Evolutionary conservation across 2,888 invertebrate genomes (phyloP).

Genomic region (Ischnus inquisitorius): DNA sequence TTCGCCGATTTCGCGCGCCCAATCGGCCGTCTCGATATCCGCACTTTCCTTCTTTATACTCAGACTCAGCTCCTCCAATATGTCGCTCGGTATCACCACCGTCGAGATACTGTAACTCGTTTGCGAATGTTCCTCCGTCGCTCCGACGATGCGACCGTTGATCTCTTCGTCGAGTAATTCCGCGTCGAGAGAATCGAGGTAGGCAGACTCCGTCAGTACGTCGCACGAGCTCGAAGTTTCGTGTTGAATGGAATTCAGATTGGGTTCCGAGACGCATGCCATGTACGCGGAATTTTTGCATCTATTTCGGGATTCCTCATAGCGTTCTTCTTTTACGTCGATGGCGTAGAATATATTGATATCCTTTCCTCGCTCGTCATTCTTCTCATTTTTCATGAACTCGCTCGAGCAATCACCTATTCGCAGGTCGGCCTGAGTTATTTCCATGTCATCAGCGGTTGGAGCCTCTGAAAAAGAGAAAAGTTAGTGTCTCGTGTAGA

Average conservation of each 20-base stretch:
- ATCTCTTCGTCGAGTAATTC: slow-evolving; percentile 74
- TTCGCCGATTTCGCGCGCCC: slow-evolving; percentile 58
- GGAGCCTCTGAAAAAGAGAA: slow-evolving; percentile 12
- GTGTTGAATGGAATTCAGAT: slow-evolving; percentile 68
- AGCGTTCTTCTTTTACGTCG: slow-evolving; percentile 14
- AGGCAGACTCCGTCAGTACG: slow-evolving; percentile 69
- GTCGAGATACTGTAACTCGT: slow-evolving; percentile 73
- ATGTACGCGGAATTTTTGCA: slow-evolving; percentile 54
- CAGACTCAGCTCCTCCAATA: slow-evolving; percentile 72
- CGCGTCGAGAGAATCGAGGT: slow-evolving; percentile 70
- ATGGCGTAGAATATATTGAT: slow-evolving; percentile 59
- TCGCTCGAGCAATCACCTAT: slow-evolving; percentile 72
- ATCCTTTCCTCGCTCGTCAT: slow-evolving; percentile 69
- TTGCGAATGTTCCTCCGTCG: slow-evolving; percentile 71
- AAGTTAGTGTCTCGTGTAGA: not conserved
- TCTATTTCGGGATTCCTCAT: not conserved
- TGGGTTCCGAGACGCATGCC: slow-evolving; percentile 57
- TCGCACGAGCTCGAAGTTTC: slow-evolving; percentile 64
- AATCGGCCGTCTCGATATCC: slow-evolving; percentile 68
- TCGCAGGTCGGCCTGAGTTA: slow-evolving; percentile 74
- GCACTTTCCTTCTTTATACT: slow-evolving; percentile 76
- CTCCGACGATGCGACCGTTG: slow-evolving; percentile 64
- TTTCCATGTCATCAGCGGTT: slow-evolving; percentile 77
- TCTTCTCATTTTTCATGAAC: slow-evolving; percentile 70
- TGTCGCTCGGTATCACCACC: slow-evolving; percentile 73